A percentile compares a stretch with the other conserved stretches of the same genome.
Evolutionary conservation across 2,888 invertebrate genomes (phyloP).

Genomic region (Pristionchus mayeri): DNA sequence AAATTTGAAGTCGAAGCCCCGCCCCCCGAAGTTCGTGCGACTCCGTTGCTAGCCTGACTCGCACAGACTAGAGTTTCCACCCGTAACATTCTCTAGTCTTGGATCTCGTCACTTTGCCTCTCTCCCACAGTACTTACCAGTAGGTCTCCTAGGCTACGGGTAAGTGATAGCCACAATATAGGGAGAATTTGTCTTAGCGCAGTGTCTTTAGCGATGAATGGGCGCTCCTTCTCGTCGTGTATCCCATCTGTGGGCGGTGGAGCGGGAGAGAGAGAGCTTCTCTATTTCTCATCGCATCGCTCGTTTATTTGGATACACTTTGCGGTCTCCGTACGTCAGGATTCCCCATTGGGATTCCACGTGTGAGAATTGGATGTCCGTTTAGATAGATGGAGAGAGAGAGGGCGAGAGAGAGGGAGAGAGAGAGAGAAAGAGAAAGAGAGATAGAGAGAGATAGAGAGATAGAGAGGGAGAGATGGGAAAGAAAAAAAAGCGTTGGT

Average conservation of each 20-base stretch:
- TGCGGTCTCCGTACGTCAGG: constrained; percentile 32
- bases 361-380: neutral
- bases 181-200: neutral
- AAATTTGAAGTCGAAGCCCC: constrained; percentile 5
- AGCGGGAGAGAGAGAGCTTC: neutral
- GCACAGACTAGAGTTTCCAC: neutral
- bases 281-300: constrained; percentile 2
- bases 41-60: neutral
- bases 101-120: too few relatives aligned
- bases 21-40: neutral
- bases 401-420: too few relatives aligned
- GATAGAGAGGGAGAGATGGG: too few relatives aligned
- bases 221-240: neutral
- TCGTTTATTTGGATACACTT: constrained; percentile 31
- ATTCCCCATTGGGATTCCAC: constrained; percentile 11
- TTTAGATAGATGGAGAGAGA: neutral
- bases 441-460: too few relatives aligned
- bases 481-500: neutral
- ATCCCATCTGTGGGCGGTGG: neutral
- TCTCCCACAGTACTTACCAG: neutral
- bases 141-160: constrained; percentile 15
- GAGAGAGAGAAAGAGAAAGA: too few relatives aligned
- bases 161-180: neutral
- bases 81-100: too few relatives aligned
- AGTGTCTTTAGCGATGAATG: constrained; percentile 11